Conservation (phyloP, 37 sponge, comb jelly and placozoan genomes). For the Corticium candelabrum region DNA sequence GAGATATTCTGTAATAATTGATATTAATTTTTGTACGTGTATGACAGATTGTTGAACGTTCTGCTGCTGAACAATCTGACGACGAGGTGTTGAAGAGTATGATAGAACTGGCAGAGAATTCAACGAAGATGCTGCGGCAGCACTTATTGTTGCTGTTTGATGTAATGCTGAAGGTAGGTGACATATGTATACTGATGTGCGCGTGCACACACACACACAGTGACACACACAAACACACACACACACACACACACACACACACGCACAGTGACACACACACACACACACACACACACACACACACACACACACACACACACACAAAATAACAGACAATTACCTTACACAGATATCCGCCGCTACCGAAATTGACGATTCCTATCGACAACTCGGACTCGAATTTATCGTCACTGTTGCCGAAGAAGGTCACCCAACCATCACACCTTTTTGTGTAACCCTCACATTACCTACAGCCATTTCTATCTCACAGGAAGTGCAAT, state of each 20-base stretch:
- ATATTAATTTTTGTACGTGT: not conserved
- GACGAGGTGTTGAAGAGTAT: conserved; percentile 68
- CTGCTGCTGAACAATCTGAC: conserved; percentile 50
- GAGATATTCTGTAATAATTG: no score
- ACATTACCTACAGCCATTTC: no score
- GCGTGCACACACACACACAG: no score
- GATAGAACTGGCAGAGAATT: conserved; percentile 81
- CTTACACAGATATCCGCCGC: conserved; percentile 50
- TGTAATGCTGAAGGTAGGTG: conserved; percentile 68
- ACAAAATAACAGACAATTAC: no score
- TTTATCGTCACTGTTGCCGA: conserved; percentile 81
- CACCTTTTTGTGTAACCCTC: no score
- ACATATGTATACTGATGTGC: no score
- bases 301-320: conserved; percentile 10
- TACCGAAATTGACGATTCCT: conserved; percentile 47
- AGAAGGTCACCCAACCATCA: no score
- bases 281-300: no score
- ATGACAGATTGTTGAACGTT: conserved; percentile 49
- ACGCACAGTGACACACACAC: no score
- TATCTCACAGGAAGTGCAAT: not conserved
- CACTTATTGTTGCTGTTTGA: conserved; percentile 54
- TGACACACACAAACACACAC: no score
- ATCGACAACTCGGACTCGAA: conserved; percentile 86
- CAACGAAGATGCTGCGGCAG: conserved; percentile 72
- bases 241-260: no score